Conservation (phyloP, 1,140 invertebrate species). For the Aplysia californica region DNA sequence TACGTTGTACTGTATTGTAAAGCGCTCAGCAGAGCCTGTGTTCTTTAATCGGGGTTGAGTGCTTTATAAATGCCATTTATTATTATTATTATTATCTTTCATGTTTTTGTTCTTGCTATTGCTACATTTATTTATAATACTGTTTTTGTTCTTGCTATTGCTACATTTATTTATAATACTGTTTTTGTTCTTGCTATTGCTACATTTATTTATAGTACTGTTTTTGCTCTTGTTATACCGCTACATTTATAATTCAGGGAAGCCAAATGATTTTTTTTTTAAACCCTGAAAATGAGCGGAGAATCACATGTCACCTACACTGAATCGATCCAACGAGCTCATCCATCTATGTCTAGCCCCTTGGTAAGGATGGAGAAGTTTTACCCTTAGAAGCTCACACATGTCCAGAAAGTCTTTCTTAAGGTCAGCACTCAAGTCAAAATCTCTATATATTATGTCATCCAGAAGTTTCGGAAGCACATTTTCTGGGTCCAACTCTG, state of each 20-base stretch:
- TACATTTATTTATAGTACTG: neutral
- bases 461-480: too few species aligned
- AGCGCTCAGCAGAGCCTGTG: too few species aligned
- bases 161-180: neutral
- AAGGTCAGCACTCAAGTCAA: neutral
- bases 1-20: too few species aligned
- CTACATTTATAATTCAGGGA: neutral
- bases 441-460: too few species aligned
- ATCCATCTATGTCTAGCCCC: constrained; percentile 41
- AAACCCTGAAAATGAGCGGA: neutral
- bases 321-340: too few species aligned
- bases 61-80: too few species aligned
- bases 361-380: constrained; percentile 37
- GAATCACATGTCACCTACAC: too few species aligned
- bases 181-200: neutral
- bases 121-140: neutral
- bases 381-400: neutral
- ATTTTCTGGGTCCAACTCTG: too few species aligned
- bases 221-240: neutral
- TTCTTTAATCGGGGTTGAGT: too few species aligned
- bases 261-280: neutral
- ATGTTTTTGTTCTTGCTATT: neutral
- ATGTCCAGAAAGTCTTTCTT: constrained; percentile 23
- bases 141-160: neutral
- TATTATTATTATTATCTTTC: too few species aligned